Evolutionary conservation across 2,797 vertebrate genomes (phyloP), one percentile per base, ranked within the genome.

Genomic region (Lithobates pipiens): DNA sequence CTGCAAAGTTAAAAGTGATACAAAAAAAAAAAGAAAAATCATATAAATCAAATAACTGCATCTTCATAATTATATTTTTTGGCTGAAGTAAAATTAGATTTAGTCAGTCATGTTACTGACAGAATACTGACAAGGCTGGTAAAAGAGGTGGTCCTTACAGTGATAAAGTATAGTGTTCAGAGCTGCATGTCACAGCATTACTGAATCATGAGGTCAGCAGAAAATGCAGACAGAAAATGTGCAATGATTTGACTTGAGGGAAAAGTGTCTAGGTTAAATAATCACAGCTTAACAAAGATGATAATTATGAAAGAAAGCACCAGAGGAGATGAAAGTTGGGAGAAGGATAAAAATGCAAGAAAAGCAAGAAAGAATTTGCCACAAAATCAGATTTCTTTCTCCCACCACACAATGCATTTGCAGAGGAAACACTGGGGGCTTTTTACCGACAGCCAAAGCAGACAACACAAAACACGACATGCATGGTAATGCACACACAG

Each of bases 1-100:
- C 98, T 99, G 0, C 23, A 91, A 89, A 3, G 32, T 74, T 5
- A 61, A 69, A 71, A 21, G 10, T 9, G 15, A n/a, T 3, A 18
- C 4, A 3, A 23, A 23, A 5, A 61, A 23, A 23, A 8, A 23
- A 61, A 32, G 3, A 32, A 32, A 3, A 23, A 61, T 39, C 9
- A 5, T n/a, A n/a, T n/a, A 50, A 3, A 1, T 18, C 46, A 50
- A 50, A 11, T 50, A 50, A 18, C 46, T n/a, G n/a, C 44, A 5
- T 50, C 46, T n/a, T 18, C 16, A 50, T 15, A 50, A 16, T 3
- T 54, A 54, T 54, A 54, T 6, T 54, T 32, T 16, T 18, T 11
- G 13, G 13, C 8, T 2, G 8, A 46, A 3, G 13, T 46, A 46
- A 11, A 46, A 46, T 11, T 0, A 0, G 3, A 11, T 8, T 46